Conservation (phyloP, 2,888 invertebrate genomes). For the Ophion costatus region DNA sequence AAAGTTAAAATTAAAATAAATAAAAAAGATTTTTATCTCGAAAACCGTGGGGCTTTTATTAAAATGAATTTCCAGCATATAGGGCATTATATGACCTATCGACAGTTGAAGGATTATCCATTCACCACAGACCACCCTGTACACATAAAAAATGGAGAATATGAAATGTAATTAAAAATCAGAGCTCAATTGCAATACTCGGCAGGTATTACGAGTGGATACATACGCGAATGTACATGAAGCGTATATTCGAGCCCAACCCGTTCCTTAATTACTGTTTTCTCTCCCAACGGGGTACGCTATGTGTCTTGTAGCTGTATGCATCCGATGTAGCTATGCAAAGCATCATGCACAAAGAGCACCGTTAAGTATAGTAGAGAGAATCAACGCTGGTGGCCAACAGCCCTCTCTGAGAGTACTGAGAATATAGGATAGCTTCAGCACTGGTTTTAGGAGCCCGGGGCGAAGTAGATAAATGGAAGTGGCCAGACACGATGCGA, state of each 20-base stretch:
- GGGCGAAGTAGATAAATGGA: slow-evolving; percentile 65
- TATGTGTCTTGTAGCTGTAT: neutral
- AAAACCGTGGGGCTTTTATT: too few relatives aligned
- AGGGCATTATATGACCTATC: too few relatives aligned
- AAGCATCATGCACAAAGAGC: slow-evolving; percentile 8
- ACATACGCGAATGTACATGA: neutral
- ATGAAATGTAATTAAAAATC: too few relatives aligned
- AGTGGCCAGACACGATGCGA: slow-evolving; percentile 53
- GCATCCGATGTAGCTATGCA: neutral
- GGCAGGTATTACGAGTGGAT: too few relatives aligned
- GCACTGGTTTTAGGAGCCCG: slow-evolving; percentile 40
- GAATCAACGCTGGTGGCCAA: slow-evolving; percentile 16
- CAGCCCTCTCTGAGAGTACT: slow-evolving; percentile 14
- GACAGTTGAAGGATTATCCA: too few relatives aligned
- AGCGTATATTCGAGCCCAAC: slow-evolving; percentile 33
- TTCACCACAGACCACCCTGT: too few relatives aligned
- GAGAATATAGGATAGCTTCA: neutral
- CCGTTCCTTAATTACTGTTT: slow-evolving; percentile 67
- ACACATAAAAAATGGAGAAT: too few relatives aligned
- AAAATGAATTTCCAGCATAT: too few relatives aligned
- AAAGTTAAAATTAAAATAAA: too few relatives aligned
- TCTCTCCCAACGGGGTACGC: slow-evolving; percentile 44
- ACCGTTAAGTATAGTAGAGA: slow-evolving; percentile 37
- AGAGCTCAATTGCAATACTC: too few relatives aligned
- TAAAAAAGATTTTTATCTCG: too few relatives aligned